phyloP scores from a whole-genome alignment of 2,888 invertebrate genomes.

The Drosophila cognata region DNA sequence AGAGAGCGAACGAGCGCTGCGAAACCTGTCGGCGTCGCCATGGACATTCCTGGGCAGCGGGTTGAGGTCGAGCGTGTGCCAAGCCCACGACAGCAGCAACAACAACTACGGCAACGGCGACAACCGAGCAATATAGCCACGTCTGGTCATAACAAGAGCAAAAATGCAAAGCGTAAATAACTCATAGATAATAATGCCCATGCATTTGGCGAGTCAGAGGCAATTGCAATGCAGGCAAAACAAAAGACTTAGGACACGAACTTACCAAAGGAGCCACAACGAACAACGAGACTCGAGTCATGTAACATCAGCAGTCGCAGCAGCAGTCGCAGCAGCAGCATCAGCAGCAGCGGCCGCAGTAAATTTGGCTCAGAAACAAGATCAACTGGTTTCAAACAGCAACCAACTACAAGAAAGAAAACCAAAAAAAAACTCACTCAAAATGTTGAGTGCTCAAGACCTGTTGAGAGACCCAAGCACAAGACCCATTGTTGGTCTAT shows the following conservation, averaged over 20 bases:
- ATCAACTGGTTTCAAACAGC: conserved; percentile 73
- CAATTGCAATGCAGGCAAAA: conserved; percentile 68
- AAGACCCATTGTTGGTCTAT: conserved; percentile 72
- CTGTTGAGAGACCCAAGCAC: conserved; percentile 69
- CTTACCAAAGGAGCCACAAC: conserved; percentile 66
- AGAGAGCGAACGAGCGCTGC: conserved; percentile 35
- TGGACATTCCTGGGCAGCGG: conserved; percentile 68
- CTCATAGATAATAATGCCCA: conserved; percentile 78
- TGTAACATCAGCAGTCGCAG: conserved; percentile 67
- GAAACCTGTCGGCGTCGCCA: conserved; percentile 71
- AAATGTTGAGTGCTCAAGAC: conserved; percentile 66
- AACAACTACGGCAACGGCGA: conserved; percentile 18
- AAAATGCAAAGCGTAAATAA: conserved; percentile 73
- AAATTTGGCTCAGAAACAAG: conserved; percentile 66
- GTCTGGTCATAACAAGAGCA: conserved; percentile 74
- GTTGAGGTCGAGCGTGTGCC: conserved; percentile 68
- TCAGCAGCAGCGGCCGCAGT: conserved; percentile 8
- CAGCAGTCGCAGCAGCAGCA: conserved; percentile 6
- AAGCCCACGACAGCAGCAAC: conserved; percentile 66
- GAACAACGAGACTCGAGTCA: conserved; percentile 58
- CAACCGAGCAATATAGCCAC: conserved; percentile 30
- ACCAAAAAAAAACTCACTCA: conserved; percentile 70
- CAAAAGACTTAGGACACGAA: conserved; percentile 82
- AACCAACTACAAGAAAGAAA: conserved; percentile 23
- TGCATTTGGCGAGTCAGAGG: conserved; percentile 62